Conservation (phyloP, 2,113 vertebrate species). For the Actinemys pallida region DNA sequence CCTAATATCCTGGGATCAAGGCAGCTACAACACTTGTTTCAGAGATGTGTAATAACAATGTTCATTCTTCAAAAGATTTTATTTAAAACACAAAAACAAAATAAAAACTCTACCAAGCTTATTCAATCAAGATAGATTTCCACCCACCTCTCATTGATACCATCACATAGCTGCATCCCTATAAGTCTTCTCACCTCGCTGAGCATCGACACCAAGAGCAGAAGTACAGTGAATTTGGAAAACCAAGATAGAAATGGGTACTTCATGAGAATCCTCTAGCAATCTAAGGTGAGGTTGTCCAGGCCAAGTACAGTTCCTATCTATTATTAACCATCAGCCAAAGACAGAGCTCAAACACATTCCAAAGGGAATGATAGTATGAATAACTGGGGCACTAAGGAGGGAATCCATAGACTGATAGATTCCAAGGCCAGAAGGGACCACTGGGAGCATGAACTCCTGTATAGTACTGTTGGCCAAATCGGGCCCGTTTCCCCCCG, state of each 20-base stretch:
- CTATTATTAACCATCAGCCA: no score
- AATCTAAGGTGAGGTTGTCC: background rate
- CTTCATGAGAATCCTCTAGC: background rate
- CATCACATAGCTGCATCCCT: background rate
- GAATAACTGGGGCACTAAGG: no score
- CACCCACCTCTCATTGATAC: fast-evolving
- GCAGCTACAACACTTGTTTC: no score
- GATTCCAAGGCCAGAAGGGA: no score
- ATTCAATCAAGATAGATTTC: background rate
- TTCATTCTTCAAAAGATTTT: background rate
- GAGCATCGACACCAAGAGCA: background rate
- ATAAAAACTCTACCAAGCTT: background rate
- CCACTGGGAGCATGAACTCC: no score
- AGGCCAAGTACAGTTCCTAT: background rate
- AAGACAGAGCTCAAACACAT: no score
- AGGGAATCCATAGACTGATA: no score
- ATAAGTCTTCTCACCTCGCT: background rate
- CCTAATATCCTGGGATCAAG: no score
- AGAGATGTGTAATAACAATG: no score
- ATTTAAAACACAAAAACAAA: background rate
- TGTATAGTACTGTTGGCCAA: no score
- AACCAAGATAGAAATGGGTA: background rate
- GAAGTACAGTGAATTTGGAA: background rate
- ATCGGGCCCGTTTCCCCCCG: no score
- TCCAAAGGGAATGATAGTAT: no score